phyloP scores from a whole-genome alignment of 2,888 invertebrate species.

The Philereme transversata region DNA sequence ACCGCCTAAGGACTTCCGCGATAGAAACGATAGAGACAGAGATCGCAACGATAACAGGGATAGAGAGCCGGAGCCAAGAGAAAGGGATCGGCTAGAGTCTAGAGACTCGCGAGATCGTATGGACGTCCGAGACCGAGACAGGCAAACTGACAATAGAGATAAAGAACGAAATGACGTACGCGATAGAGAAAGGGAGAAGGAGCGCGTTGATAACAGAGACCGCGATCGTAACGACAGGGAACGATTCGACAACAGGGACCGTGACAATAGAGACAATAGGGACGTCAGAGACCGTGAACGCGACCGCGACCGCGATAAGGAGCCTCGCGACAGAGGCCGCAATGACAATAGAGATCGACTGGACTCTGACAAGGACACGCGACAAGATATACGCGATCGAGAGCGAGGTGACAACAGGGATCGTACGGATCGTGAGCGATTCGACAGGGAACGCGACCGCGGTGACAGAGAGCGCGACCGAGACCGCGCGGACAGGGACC shows the following conservation, averaged over 20 bases:
- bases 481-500: constrained; percentile 49
- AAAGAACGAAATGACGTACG: constrained; percentile 44
- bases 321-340: constrained; percentile 55
- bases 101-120: constrained; percentile 53
- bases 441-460: constrained; percentile 38
- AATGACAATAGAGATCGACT: constrained; percentile 50
- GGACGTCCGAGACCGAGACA: constrained; percentile 47
- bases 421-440: constrained; percentile 58
- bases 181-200: constrained; percentile 46
- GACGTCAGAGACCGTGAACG: constrained; percentile 51
- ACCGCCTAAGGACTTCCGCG: constrained; percentile 55
- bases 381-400: constrained; percentile 60
- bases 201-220: constrained; percentile 43
- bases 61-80: constrained; percentile 55
- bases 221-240: constrained; percentile 45
- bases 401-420: constrained; percentile 58
- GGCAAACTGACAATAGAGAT: constrained; percentile 35
- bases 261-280: constrained; percentile 41
- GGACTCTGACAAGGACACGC: constrained; percentile 48
- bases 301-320: constrained; percentile 47
- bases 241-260: constrained; percentile 48
- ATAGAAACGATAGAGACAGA: constrained; percentile 55
- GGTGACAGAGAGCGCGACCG: constrained; percentile 45
- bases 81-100: constrained; percentile 50
- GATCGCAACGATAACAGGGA: constrained; percentile 66